Evolutionary conservation across 2,113 vertebrate species (phyloP).

Genomic region (Hemiprocne comata): DNA sequence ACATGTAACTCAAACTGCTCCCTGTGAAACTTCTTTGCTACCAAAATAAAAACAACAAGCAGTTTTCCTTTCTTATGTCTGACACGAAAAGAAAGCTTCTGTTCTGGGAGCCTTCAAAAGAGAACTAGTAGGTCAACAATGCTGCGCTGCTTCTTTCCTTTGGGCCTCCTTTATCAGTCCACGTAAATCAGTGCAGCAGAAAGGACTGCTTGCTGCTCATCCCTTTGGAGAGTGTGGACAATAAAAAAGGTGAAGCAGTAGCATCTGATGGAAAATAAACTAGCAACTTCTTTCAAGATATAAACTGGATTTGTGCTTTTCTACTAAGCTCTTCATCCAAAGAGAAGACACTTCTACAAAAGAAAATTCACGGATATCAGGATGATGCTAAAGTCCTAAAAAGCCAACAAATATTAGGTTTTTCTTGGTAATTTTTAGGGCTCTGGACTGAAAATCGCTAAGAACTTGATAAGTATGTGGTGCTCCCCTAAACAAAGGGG

Average conservation of each 20-base stretch:
- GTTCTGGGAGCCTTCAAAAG: neutral
- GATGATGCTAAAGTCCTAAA: neutral
- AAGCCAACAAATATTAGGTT: neutral
- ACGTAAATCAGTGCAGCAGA: neutral
- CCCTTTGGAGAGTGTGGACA: neutral
- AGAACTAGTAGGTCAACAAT: neutral
- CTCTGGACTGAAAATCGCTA: neutral
- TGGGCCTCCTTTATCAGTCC: neutral
- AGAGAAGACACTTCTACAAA: neutral
- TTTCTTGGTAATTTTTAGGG: neutral
- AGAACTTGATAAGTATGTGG: rapidly evolving
- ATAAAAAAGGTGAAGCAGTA: neutral
- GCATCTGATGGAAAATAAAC: neutral
- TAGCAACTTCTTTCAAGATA: neutral
- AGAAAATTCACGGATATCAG: neutral
- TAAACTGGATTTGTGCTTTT: neutral
- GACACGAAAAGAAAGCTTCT: neutral
- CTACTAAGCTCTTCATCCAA: neutral
- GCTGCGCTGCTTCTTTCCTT: neutral
- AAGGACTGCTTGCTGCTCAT: neutral
- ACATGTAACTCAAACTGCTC: neutral
- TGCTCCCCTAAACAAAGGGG: neutral
- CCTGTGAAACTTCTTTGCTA: neutral
- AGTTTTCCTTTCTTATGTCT: neutral
- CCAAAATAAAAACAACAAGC: neutral